These are phyloP conservation scores for Picathartes gymnocephalus DNA, from an alignment of 2,113 vertebrate genomes.

Conservation along the genomic window DNA sequence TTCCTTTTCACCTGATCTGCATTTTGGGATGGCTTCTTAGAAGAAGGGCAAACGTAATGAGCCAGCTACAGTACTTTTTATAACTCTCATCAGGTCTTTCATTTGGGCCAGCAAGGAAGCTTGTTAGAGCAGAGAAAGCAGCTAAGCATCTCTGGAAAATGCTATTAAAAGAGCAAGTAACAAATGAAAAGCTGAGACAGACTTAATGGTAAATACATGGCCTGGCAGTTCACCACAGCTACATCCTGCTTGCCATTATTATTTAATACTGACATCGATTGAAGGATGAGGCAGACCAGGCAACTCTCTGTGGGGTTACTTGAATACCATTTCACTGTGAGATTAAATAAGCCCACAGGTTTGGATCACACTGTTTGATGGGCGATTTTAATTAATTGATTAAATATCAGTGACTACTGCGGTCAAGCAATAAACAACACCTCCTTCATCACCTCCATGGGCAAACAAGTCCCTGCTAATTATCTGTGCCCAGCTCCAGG, in stretches of 20 bases:
- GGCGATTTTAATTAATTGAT: background rate
- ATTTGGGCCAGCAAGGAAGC: conserved; percentile 32
- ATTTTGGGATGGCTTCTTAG: conserved; percentile 4
- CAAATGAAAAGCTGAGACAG: conserved; percentile 45
- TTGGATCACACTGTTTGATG: background rate
- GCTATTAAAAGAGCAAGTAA: conserved; percentile 39
- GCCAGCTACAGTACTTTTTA: background rate
- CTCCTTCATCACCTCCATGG: background rate
- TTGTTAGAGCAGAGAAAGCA: conserved; percentile 11
- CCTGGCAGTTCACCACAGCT: background rate
- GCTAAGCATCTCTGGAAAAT: conserved; percentile 40
- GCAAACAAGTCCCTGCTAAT: background rate
- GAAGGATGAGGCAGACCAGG: conserved; percentile 13
- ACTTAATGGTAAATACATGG: background rate
- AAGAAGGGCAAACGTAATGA: background rate
- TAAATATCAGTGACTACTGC: background rate
- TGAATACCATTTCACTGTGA: background rate
- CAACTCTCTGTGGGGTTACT: background rate
- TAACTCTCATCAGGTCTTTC: background rate
- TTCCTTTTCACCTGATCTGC: background rate
- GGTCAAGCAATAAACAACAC: background rate
- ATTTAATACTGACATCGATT: conserved; percentile 29
- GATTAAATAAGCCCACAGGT: background rate
- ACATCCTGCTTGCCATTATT: conserved; percentile 2
- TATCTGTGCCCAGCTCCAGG: background rate